Evolutionary conservation across 1,140 invertebrate genomes (phyloP).

Genomic region (Listronotus oregonensis): DNA sequence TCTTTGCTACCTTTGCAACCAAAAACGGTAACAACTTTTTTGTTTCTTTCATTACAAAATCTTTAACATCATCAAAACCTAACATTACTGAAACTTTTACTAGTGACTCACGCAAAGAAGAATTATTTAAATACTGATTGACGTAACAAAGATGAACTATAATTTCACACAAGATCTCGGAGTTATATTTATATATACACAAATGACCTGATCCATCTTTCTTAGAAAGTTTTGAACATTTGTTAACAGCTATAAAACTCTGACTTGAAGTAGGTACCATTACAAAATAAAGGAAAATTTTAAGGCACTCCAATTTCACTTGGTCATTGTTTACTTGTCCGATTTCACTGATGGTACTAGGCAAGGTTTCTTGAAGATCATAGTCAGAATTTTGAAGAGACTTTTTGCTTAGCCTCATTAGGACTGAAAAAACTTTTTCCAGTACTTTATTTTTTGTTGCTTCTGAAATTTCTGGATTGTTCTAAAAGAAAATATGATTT

Average conservation of each 20-base stretch:
- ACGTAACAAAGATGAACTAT: constrained; percentile 62
- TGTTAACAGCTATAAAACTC: constrained; percentile 64
- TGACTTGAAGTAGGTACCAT: constrained; percentile 67
- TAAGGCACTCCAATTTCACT: constrained; percentile 61
- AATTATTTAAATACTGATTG: constrained; percentile 53
- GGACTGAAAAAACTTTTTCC: constrained; percentile 58
- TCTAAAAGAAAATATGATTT: too few relatives aligned
- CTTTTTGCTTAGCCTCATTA: constrained; percentile 58
- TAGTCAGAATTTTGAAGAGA: constrained; percentile 61
- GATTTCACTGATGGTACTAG: constrained; percentile 62
- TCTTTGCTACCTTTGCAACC: constrained; percentile 61
- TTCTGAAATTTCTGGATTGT: constrained; percentile 48
- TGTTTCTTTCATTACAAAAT: constrained; percentile 64
- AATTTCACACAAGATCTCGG: constrained; percentile 65
- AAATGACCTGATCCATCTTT: constrained; percentile 63
- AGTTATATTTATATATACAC: constrained; percentile 69
- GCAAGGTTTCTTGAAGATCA: constrained; percentile 60
- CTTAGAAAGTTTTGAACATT: constrained; percentile 64
- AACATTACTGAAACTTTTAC: constrained; percentile 62
- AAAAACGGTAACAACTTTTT: constrained; percentile 66
- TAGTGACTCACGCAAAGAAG: constrained; percentile 58
- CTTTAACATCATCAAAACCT: constrained; percentile 63
- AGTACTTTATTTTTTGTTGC: constrained; percentile 59
- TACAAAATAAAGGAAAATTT: constrained; percentile 67
- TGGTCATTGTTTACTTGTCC: constrained; percentile 55